Evolutionary conservation across 2,113 vertebrate genomes (phyloP), one percentile per base, ranked within the genome.

Genomic region (Turdus rufiventris): DNA sequence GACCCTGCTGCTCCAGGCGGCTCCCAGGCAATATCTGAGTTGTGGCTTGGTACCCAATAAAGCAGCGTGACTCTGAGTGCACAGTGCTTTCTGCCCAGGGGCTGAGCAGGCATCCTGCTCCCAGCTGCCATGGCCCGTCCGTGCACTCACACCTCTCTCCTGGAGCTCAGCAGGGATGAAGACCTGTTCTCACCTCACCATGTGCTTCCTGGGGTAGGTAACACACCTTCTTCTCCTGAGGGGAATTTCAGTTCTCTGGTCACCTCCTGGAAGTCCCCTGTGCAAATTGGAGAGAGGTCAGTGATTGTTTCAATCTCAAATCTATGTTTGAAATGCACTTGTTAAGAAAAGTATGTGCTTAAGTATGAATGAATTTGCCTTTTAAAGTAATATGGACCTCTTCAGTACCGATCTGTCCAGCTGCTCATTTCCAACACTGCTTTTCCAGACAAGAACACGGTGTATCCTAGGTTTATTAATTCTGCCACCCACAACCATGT

Each of bases 241-340:
- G 54, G 54, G 40, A 92, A 63, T 58, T 72, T 72, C 6, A 40
- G 58, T 70, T 78, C 87, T 85, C 45, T n/a, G 58, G 16, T 23
- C 29, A 3, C 70, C 21, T 91, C 65, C 93, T 73, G 33, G 47
- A 56, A 88, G 40, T 73, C 62, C 43, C 84, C 57, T 87, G 29
- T 70, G 67, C 87, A 63, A 89, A 71, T 53, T 47, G 81, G 93
- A 67, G 40, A 56, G 73, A 77, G 58, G 88, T 72, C 71, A 88
- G 80, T 91, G 56, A 77, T 90, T 47, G 40, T 73, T 79, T 79
- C n/a, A 31, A 0, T 85, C 82, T 68, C 63, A 67, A 75, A 74
- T 86, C 75, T 72, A 56, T 91, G 76, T 95, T 90, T 89, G 94
- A 96, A 93, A 95, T 86, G 76, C 86, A 91, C 96, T 95, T 96